phyloP scores from a whole-genome alignment of 2,113 vertebrate species.

The Hippocampus mohnikei region DNA sequence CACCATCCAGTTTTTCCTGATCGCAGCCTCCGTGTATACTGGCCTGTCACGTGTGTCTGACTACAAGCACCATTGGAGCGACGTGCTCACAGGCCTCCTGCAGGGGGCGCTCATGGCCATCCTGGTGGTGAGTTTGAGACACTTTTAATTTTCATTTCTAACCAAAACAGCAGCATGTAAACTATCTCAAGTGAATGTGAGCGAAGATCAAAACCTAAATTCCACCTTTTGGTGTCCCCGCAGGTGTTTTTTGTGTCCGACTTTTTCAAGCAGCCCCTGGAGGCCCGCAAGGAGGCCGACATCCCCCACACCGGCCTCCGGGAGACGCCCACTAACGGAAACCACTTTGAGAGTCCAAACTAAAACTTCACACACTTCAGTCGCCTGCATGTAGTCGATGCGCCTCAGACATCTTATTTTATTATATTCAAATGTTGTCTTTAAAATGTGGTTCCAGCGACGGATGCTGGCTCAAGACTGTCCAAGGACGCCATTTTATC shows the following conservation, averaged over 20 bases:
- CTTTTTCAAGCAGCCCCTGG: conserved; percentile 83
- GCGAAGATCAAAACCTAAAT: too few relatives aligned
- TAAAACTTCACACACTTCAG: conserved; percentile 48
- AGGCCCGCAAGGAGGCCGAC: conserved; percentile 72
- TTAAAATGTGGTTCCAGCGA: conserved; percentile 5
- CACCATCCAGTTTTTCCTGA: conserved; percentile 87
- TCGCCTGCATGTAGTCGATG: conserved; percentile 22
- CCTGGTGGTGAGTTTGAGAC: conserved; percentile 79
- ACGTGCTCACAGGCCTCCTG: conserved; percentile 86
- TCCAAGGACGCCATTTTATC: conserved; percentile 26
- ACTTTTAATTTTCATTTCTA: background rate
- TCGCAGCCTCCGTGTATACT: conserved; percentile 84
- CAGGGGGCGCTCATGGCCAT: conserved; percentile 88
- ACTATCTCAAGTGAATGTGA: too few relatives aligned
- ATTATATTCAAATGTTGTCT: background rate
- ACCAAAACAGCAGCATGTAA: background rate
- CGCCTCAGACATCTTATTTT: conserved; percentile 14
- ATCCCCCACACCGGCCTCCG: conserved; percentile 83
- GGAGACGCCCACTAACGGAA: conserved; percentile 84
- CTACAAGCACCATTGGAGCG: conserved; percentile 98
- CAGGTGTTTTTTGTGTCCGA: conserved; percentile 89
- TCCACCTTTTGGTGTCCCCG: background rate
- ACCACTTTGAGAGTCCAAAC: conserved; percentile 84
- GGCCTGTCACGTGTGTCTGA: conserved; percentile 94
- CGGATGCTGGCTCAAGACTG: conserved; percentile 7